phyloP scores from a whole-genome alignment of 2,888 invertebrate genomes.

The Zygogramma bicolorata region DNA sequence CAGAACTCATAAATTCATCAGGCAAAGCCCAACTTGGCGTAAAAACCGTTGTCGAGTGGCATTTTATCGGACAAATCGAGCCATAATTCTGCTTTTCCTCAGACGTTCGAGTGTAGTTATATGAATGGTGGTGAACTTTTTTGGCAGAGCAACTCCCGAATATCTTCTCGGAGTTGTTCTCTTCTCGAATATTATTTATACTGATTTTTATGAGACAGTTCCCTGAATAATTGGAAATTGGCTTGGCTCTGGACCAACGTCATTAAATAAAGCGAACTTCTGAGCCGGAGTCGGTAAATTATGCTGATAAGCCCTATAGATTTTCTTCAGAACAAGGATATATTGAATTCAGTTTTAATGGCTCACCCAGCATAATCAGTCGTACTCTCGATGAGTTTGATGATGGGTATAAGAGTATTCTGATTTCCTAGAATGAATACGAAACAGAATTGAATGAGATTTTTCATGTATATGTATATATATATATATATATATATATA shows the following conservation, averaged over 20 bases:
- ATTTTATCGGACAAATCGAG: neutral
- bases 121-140: constrained; percentile 10
- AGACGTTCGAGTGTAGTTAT: neutral
- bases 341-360: no score
- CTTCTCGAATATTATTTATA: constrained; percentile 38
- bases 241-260: constrained; percentile 37
- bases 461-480: no score
- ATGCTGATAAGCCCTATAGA: neutral
- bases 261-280: constrained; percentile 34
- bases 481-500: no score
- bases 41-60: neutral
- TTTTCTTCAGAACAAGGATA: neutral
- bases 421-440: no score
- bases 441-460: no score
- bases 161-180: constrained; percentile 21
- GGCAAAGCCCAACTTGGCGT: neutral
- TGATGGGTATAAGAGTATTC: no score
- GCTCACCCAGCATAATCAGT: no score
- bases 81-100: neutral
- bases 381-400: no score
- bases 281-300: constrained; percentile 13
- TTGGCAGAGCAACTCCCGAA: constrained; percentile 12
- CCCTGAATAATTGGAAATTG: constrained; percentile 41
- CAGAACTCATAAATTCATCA: constrained; percentile 4
- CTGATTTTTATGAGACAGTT: constrained; percentile 33